Conservation (phyloP, 2,113 vertebrate genomes). For the Leiothrix lutea region DNA sequence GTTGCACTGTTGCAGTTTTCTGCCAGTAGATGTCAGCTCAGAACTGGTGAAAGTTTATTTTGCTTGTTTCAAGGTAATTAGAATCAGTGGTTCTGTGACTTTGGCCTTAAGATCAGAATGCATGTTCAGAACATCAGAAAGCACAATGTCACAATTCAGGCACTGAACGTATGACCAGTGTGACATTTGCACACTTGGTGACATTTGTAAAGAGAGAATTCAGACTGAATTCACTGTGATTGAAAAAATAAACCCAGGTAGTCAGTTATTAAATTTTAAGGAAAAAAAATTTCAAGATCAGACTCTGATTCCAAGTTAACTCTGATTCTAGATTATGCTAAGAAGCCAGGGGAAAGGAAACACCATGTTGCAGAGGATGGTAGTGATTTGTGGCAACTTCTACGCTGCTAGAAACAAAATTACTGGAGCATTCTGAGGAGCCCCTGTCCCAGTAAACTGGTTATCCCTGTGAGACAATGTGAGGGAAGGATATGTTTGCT, state of each 20-base stretch:
- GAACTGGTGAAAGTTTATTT: constrained; percentile 22
- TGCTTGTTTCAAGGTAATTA: neutral
- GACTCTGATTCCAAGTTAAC: neutral
- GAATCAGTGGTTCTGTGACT: neutral
- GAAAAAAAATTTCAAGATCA: neutral
- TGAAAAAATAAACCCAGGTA: neutral
- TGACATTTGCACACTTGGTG: neutral
- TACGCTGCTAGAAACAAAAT: neutral
- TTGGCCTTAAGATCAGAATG: neutral
- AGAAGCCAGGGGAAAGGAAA: neutral
- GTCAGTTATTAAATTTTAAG: neutral
- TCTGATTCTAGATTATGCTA: neutral
- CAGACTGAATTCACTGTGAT: neutral
- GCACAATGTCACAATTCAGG: neutral
- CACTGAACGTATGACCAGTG: neutral
- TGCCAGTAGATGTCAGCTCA: constrained; percentile 56
- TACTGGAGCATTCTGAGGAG: neutral
- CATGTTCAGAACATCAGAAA: neutral
- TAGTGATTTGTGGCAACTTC: neutral
- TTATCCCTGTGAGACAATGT: neutral
- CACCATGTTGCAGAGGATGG: neutral
- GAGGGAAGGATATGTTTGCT: neutral
- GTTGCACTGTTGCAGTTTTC: neutral
- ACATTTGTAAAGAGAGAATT: neutral
- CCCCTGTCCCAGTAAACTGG: neutral